Evolutionary conservation across 2,113 vertebrate genomes (phyloP).

Genomic region (Pipa parva): DNA sequence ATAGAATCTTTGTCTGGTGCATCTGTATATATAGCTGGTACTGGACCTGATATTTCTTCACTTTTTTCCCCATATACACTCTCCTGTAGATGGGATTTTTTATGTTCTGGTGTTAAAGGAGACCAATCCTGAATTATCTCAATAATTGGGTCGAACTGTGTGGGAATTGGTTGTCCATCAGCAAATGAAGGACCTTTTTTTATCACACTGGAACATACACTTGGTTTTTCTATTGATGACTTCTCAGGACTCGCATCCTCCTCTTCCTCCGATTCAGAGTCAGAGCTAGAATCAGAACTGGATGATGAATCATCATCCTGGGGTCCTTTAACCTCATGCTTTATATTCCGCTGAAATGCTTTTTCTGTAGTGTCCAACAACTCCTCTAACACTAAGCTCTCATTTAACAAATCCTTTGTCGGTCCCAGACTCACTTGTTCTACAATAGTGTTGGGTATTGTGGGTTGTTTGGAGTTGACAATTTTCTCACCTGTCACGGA

Average conservation of each 20-base stretch:
- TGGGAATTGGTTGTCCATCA: too few relatives aligned
- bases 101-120: not conserved
- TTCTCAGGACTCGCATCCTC: not conserved
- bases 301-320: not conserved
- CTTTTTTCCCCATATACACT: not conserved
- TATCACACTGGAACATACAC: too few relatives aligned
- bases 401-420: not conserved
- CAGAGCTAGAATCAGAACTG: not conserved
- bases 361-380: not conserved
- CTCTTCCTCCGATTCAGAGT: not conserved
- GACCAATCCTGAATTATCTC: not conserved
- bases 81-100: not conserved
- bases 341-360: too few relatives aligned
- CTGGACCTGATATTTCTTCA: not conserved
- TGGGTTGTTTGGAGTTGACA: not conserved
- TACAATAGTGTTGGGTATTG: not conserved
- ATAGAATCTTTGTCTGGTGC: too few relatives aligned
- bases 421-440: not conserved
- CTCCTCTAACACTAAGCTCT: not conserved
- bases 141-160: too few relatives aligned
- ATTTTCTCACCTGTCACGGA: not conserved
- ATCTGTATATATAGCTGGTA: too few relatives aligned
- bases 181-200: not conserved
- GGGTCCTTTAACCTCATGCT: not conserved
- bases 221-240: not conserved